Evolutionary conservation across 2,888 invertebrate genomes (phyloP), one percentile per base, ranked within the genome.

Genomic region (Heliconius hortense): DNA sequence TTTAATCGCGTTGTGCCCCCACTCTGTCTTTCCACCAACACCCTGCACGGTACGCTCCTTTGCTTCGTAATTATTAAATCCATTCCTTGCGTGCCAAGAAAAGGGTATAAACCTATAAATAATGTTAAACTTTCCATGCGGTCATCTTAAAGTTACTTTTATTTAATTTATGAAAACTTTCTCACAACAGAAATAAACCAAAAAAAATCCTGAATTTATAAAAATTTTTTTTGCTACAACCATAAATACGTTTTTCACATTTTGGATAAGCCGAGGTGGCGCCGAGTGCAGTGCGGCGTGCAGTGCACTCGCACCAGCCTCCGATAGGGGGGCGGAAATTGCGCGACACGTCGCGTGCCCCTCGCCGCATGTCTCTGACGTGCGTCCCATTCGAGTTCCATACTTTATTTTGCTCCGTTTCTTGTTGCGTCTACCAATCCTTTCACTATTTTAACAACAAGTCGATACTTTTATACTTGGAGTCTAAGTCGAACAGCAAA

Each of bases 281-380:
- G 62, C 56, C 59, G 74, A 82, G 80, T 77, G 80, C 77, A 77
- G 79, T 71, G 79, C 73, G 78, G 80, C 77, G 77, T 81, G 82
- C 60, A 70, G 80, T 66, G 82, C 81, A 82, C 82, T 85, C 84
- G 87, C 87, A 86, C 88, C 85, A 88, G 88, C 88, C 88, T 91
- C 90, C 89, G 92, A 90, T 89, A 87, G 88, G 86, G 86, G 84
- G 84, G 88, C 93, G 93, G 93, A 94, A 93, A 94, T 93, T 93
- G 90, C 88, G 87, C 86, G 90, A 89, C 91, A 90, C 89, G 89
- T 91, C 91, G 91, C 91, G 89, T 86, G 89, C 80, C 81, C 77
- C 71, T 82, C 83, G 82, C 87, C 86, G 89, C 87, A 84, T 92
- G 91, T 83, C 82, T 84, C 84, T 91, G 91, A 92, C 92, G 86